Evolutionary conservation across 2,113 vertebrate genomes (phyloP).

Genomic region (Lota lota): DNA sequence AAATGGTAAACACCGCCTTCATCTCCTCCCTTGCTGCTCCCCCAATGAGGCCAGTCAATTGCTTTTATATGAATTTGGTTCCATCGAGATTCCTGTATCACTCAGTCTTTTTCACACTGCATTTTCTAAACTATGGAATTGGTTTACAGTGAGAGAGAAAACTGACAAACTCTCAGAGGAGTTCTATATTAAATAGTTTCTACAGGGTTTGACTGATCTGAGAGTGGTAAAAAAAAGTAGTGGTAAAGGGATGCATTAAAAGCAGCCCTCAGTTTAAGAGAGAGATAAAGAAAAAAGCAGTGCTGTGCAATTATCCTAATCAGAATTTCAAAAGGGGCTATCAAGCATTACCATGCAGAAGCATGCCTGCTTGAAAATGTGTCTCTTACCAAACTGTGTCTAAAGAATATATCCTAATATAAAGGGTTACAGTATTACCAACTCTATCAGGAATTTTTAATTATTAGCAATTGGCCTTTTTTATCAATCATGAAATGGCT

Average conservation of each 20-base stretch:
- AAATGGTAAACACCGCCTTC: constrained; percentile 43
- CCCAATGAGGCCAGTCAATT: constrained; percentile 47
- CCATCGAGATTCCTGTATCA: constrained; percentile 49
- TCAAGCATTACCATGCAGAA: constrained; percentile 46
- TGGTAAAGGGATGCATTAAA: constrained; percentile 38
- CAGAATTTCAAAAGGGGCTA: constrained; percentile 64
- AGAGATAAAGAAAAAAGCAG: constrained; percentile 16
- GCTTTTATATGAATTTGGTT: constrained; percentile 49
- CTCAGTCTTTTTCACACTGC: constrained; percentile 42
- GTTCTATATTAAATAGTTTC: too few species aligned
- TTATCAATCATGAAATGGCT: too few species aligned
- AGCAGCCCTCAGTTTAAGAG: constrained; percentile 45
- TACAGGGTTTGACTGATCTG: constrained; percentile 12
- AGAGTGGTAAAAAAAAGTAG: constrained; percentile 20
- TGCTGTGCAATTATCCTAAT: constrained; percentile 63
- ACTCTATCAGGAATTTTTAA: too few species aligned
- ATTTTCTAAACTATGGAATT: constrained; percentile 29
- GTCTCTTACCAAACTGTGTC: too few species aligned
- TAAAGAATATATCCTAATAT: too few species aligned
- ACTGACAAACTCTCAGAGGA: neutral
- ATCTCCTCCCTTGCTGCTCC: constrained; percentile 31
- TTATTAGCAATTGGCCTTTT: too few species aligned
- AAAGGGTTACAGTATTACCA: too few species aligned
- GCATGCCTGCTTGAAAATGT: too few species aligned
- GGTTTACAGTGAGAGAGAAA: constrained; percentile 34